Conservation (phyloP, 2,888 invertebrate species). For the Chymomyza caudatula region DNA sequence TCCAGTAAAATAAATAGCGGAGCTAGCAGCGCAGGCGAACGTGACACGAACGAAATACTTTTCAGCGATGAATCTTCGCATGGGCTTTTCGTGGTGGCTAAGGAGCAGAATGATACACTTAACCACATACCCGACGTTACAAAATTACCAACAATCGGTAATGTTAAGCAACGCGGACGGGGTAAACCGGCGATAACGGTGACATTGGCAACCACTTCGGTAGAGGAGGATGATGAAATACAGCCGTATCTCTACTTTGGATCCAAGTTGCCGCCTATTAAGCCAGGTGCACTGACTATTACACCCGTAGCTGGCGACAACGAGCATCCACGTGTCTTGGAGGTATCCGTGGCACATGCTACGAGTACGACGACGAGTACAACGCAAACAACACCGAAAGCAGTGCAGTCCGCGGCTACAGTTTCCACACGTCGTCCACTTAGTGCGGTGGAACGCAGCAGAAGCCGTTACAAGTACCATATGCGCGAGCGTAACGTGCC, state of each 20-base stretch:
- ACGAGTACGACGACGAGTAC: constrained; percentile 39
- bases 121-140: constrained; percentile 73
- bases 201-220: constrained; percentile 37
- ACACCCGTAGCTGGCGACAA: constrained; percentile 77
- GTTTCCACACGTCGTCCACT: constrained; percentile 55
- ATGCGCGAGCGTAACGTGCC: constrained; percentile 58
- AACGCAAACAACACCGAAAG: constrained; percentile 39
- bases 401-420: constrained; percentile 40
- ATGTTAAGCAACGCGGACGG: constrained; percentile 54
- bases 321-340: constrained; percentile 80
- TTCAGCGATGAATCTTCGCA: constrained; percentile 78
- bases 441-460: constrained; percentile 65
- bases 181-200: constrained; percentile 49
- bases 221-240: constrained; percentile 75
- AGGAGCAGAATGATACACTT: constrained; percentile 75
- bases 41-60: constrained; percentile 77
- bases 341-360: constrained; percentile 80
- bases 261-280: constrained; percentile 80
- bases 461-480: constrained; percentile 69
- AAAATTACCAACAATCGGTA: constrained; percentile 34
- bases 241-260: constrained; percentile 86
- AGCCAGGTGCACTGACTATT: constrained; percentile 73
- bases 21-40: constrained; percentile 47
- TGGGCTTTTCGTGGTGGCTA: constrained; percentile 76
- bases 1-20: constrained; percentile 30